A percentile compares a stretch with the other conserved stretches of the same genome.
These are phyloP conservation scores for Elymnias hypermnestra DNA, from an alignment of 1,140 invertebrate genomes.

Conservation along the genomic window DNA sequence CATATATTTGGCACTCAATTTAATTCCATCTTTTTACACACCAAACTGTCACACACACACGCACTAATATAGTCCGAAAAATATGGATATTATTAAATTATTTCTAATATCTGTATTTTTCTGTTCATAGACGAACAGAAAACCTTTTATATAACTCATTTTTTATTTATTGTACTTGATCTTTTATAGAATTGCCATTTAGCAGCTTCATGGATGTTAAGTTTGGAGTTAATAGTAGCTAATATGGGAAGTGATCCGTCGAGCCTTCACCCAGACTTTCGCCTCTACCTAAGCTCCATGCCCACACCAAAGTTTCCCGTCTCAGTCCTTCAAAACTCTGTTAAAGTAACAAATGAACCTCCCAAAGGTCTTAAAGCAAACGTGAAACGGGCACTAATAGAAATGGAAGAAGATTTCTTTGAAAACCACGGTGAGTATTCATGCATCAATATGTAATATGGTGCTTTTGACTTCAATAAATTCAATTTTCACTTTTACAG, in stretches of 20 bases:
- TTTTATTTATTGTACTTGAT: conserved; percentile 3
- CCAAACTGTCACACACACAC: too few relatives aligned
- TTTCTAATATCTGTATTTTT: too few relatives aligned
- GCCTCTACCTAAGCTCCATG: conserved; percentile 93
- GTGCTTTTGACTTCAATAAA: too few relatives aligned
- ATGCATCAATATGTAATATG: too few relatives aligned
- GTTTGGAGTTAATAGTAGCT: conserved; percentile 83
- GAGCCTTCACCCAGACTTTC: conserved; percentile 82
- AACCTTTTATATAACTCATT: too few relatives aligned
- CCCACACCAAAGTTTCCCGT: conserved; percentile 91
- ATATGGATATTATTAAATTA: too few relatives aligned
- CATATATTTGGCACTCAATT: too few relatives aligned
- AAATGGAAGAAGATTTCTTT: conserved; percentile 87
- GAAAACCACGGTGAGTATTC: conserved; percentile 86
- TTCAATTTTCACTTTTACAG: too few relatives aligned
- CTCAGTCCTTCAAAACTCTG: conserved; percentile 91
- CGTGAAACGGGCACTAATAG: conserved; percentile 86
- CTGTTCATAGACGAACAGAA: too few relatives aligned
- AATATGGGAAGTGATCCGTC: conserved; percentile 80
- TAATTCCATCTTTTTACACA: too few relatives aligned
- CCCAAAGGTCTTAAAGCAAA: conserved; percentile 91
- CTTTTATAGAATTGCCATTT: conserved; percentile 92
- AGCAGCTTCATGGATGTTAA: conserved; percentile 93
- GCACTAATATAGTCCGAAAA: too few relatives aligned
- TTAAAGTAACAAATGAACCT: conserved; percentile 95